Conservation (phyloP, 1,140 invertebrate genomes). For the Ruditapes philippinarum region DNA sequence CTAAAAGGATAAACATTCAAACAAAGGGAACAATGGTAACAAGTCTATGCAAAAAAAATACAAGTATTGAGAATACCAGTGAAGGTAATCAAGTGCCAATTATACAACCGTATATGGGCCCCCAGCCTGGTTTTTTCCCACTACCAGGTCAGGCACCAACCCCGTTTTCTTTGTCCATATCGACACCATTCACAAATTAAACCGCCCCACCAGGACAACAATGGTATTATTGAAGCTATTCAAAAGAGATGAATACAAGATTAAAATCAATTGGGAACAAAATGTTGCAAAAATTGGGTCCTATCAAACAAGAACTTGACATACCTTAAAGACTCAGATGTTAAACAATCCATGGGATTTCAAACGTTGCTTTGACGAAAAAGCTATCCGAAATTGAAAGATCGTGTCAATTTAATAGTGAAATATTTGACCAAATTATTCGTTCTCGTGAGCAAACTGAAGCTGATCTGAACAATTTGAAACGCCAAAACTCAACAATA, state of each 20-base stretch:
- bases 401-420: constrained; percentile 5
- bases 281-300: background rate
- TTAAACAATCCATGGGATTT: background rate
- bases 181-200: background rate
- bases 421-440: background rate
- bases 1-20: constrained; percentile 2
- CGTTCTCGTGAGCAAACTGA: background rate
- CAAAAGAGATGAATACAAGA: background rate
- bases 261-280: constrained; percentile 7
- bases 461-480: background rate
- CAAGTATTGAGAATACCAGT: background rate
- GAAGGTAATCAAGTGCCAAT: background rate
- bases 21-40: constrained; percentile 6
- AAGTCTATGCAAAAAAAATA: background rate
- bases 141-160: background rate
- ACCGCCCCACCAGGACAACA: background rate
- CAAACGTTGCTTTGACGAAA: background rate
- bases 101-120: background rate
- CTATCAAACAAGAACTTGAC: background rate
- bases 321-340: background rate
- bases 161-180: constrained; percentile 1
- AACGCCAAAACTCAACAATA: background rate
- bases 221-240: background rate
- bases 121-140: constrained; percentile 7
- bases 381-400: background rate